Percentiles rank a stretch among this genome's conserved stretches.
Evolutionary conservation across 1,140 invertebrate species (phyloP).

Genomic region (Drosophila miranda): DNA sequence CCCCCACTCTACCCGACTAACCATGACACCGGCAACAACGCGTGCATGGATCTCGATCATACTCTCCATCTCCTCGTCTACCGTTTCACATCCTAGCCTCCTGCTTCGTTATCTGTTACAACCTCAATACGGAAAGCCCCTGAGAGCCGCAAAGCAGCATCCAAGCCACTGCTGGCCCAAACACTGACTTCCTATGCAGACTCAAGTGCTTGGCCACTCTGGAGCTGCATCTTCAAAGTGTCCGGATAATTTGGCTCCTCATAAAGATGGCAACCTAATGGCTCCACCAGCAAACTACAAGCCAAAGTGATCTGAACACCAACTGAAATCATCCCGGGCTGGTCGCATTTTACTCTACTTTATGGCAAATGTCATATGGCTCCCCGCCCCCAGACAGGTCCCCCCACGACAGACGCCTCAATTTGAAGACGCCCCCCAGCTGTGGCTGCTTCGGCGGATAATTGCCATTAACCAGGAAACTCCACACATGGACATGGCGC

Average conservation of each 20-base stretch:
- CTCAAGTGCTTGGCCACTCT: constrained; percentile 47
- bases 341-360: constrained; percentile 58
- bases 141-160: not conserved
- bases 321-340: constrained; percentile 22
- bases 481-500: constrained; percentile 52
- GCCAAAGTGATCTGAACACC: constrained; percentile 9
- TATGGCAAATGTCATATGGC: constrained; percentile 45
- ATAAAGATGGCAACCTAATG: constrained; percentile 53
- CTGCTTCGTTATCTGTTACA: too few relatives aligned
- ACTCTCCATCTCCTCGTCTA: too few relatives aligned
- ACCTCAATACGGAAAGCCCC: constrained; percentile 36
- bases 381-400: constrained; percentile 11
- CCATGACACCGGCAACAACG: too few relatives aligned
- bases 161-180: constrained; percentile 11
- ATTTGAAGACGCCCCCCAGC: constrained; percentile 54
- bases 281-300: constrained; percentile 2
- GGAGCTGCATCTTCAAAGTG: constrained; percentile 36
- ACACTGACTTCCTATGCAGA: constrained; percentile 30
- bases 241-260: constrained; percentile 35
- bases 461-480: constrained; percentile 70
- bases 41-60: too few relatives aligned
- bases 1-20: too few relatives aligned
- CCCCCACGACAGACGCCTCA: constrained; percentile 53
- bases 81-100: too few relatives aligned
- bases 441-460: constrained; percentile 40